These are phyloP conservation scores for Micropoecilia bifurca DNA, from an alignment of 2,797 vertebrate genomes.

Conservation along the genomic window DNA sequence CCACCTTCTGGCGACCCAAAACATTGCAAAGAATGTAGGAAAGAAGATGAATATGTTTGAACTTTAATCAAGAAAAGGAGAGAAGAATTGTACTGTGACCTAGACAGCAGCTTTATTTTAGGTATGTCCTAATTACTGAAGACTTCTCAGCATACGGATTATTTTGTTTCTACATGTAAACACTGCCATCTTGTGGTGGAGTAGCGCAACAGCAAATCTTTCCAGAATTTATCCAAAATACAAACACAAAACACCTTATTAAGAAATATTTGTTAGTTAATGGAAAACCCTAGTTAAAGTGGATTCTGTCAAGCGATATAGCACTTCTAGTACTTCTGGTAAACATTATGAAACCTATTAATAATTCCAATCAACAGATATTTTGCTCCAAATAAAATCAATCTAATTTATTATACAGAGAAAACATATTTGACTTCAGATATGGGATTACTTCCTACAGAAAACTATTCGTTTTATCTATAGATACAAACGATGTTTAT, in stretches of 20 bases:
- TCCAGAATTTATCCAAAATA: neutral
- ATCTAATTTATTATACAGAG: neutral
- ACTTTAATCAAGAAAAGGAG: neutral
- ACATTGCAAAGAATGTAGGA: neutral
- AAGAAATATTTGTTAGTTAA: neutral
- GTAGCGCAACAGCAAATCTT: neutral
- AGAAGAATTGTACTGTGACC: neutral
- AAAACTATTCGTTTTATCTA: neutral
- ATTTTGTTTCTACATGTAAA: neutral
- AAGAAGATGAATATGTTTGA: neutral
- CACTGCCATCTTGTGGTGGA: neutral
- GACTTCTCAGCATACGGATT: neutral
- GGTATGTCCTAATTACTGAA: neutral
- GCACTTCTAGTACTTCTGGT: neutral
- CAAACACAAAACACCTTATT: neutral
- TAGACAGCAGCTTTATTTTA: neutral
- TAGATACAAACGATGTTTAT: neutral
- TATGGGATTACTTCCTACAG: neutral
- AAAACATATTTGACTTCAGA: neutral
- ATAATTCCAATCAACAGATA: neutral
- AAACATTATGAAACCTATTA: neutral
- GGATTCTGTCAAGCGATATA: neutral
- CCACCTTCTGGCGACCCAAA: too few species aligned
- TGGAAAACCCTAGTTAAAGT: neutral
- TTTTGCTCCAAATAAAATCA: neutral